These are phyloP conservation scores for Drosophila anceps DNA, from an alignment of 2,888 invertebrate genomes.

Conservation along the genomic window DNA sequence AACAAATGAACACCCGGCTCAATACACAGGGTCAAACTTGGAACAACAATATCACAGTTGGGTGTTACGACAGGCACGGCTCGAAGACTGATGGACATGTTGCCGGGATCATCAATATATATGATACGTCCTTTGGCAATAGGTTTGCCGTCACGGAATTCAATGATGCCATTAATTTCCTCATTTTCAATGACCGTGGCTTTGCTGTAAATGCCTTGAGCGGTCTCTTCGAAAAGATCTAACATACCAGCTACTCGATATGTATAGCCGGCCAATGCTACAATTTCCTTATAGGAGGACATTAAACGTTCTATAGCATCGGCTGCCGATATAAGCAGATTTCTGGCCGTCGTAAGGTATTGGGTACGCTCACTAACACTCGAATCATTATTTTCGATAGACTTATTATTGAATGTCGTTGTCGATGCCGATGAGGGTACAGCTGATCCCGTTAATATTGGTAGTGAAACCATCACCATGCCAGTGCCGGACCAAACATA, in stretches of 20 bases:
- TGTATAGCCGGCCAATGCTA: slow-evolving; percentile 98
- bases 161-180: slow-evolving; percentile 87
- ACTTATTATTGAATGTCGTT: background rate
- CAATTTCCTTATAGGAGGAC: slow-evolving; percentile 99
- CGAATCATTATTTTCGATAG: slow-evolving; percentile 49
- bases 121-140: slow-evolving; percentile 88
- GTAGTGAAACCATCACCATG: slow-evolving; percentile 96
- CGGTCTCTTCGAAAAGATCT: slow-evolving; percentile 96
- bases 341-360: slow-evolving; percentile 98
- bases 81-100: slow-evolving; percentile 90
- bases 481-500: slow-evolving; percentile 99
- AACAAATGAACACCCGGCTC: slow-evolving; percentile 95
- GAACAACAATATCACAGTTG: slow-evolving; percentile 97
- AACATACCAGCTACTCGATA: slow-evolving; percentile 97
- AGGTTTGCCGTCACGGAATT: slow-evolving; percentile 90
- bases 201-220: slow-evolving; percentile 91
- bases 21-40: slow-evolving; percentile 91
- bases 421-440: background rate
- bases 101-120: slow-evolving; percentile 72
- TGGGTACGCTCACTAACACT: slow-evolving; percentile 97
- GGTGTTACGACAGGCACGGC: slow-evolving; percentile 98
- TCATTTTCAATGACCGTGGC: slow-evolving; percentile 87
- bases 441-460: slow-evolving; percentile 89
- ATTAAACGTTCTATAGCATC: slow-evolving; percentile 98
- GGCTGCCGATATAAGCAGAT: slow-evolving; percentile 95